Conservation (phyloP, 30 jellyfish, hydroid and myxozoan species). For the Hydra vulgaris region DNA sequence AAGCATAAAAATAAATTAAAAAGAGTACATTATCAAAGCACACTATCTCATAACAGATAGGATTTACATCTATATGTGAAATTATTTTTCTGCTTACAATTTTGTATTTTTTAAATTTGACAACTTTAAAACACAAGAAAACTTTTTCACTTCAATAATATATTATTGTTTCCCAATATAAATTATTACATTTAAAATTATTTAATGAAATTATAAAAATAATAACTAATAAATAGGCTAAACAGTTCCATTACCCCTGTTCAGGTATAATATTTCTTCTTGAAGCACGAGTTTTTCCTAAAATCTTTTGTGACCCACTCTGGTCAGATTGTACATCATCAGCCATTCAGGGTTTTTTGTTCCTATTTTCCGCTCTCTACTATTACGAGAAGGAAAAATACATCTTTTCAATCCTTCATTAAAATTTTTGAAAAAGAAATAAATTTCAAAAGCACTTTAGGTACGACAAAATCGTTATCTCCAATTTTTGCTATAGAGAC, state of each 20-base stretch:
- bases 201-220: too few relatives aligned
- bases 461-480: neutral
- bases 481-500: neutral
- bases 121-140: too few relatives aligned
- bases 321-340: constrained; percentile 34
- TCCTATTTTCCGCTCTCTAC: constrained; percentile 8
- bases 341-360: constrained; percentile 32
- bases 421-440: neutral
- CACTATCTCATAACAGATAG: too few relatives aligned
- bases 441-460: neutral
- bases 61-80: too few relatives aligned
- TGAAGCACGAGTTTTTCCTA: constrained; percentile 9
- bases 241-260: neutral
- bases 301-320: constrained; percentile 14
- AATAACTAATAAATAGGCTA: neutral
- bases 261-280: neutral
- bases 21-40: too few relatives aligned
- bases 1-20: too few relatives aligned
- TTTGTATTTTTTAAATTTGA: too few relatives aligned
- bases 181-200: too few relatives aligned
- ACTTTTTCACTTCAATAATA: too few relatives aligned
- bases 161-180: too few relatives aligned
- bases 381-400: constrained; percentile 7
- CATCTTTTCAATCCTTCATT: constrained; percentile 1
- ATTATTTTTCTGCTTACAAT: too few relatives aligned